A percentile compares a stretch with the other conserved stretches of the same genome.
These are phyloP conservation scores for Pomacea canaliculata DNA, from an alignment of 2,888 invertebrate species.

Conservation along the genomic window DNA sequence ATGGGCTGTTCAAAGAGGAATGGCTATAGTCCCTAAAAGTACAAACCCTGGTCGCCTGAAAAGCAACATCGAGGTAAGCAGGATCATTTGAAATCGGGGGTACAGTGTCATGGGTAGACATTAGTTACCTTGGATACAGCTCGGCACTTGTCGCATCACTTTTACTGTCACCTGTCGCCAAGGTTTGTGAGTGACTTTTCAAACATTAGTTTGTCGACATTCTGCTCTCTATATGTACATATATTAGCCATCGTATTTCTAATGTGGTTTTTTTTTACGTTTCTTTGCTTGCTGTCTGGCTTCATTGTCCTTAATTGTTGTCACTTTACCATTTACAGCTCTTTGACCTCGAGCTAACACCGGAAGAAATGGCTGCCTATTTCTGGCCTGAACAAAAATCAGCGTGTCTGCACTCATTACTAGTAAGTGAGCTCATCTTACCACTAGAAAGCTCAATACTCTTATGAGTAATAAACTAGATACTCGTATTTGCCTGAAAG, in stretches of 20 bases:
- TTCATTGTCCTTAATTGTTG: background rate
- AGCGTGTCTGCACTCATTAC: background rate
- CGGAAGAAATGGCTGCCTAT: background rate
- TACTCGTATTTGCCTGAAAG: no score
- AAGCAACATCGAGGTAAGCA: background rate
- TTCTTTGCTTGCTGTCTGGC: background rate
- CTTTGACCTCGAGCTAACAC: background rate
- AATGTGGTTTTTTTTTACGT: background rate
- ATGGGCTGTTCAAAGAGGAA: background rate
- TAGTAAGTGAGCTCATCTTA: background rate
- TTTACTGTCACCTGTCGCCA: background rate
- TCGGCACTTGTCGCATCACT: background rate
- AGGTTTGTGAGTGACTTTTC: background rate
- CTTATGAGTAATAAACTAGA: no score
- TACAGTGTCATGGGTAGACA: no score
- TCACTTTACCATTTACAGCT: background rate
- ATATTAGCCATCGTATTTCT: background rate
- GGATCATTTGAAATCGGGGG: background rate
- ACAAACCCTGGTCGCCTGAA: background rate
- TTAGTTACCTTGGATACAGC: no score
- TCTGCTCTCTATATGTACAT: background rate
- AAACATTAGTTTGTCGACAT: background rate
- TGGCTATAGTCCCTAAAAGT: background rate
- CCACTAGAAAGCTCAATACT: no score
- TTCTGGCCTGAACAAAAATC: background rate